Conservation (phyloP, 2,888 invertebrate genomes). For the Willowsia nigromaculata region DNA sequence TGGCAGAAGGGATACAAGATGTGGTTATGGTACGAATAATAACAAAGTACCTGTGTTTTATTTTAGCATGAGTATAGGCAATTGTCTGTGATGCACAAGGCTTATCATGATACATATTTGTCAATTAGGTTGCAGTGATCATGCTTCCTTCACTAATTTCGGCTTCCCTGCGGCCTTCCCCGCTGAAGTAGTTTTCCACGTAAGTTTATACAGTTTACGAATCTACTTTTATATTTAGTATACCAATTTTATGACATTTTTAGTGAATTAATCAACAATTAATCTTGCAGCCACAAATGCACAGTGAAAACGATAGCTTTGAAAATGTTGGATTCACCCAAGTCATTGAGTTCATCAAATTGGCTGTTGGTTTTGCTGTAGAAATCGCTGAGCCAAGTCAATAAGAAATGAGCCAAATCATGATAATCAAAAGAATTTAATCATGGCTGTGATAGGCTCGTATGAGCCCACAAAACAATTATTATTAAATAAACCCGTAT, state of each 20-base stretch:
- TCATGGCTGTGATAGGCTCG: neutral
- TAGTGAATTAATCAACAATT: neutral
- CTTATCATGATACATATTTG: too few relatives aligned
- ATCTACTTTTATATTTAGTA: neutral
- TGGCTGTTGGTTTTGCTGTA: constrained; percentile 52
- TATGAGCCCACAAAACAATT: too few relatives aligned
- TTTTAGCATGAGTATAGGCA: too few relatives aligned
- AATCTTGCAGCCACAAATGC: constrained; percentile 68
- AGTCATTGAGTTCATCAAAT: constrained; percentile 62
- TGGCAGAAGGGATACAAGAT: neutral
- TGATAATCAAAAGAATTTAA: neutral
- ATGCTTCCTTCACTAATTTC: constrained; percentile 49
- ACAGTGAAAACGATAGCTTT: constrained; percentile 53
- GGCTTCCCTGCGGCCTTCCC: constrained; percentile 62
- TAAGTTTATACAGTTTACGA: neutral
- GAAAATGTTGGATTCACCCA: constrained; percentile 45
- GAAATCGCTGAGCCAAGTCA: constrained; percentile 64
- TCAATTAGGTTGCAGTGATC: constrained; percentile 67
- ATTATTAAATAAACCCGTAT: too few relatives aligned
- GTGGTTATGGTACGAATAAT: constrained; percentile 48
- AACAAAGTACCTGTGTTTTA: neutral
- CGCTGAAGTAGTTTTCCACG: constrained; percentile 27
- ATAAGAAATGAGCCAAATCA: neutral
- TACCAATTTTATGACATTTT: neutral
- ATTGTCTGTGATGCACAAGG: too few relatives aligned